These are phyloP conservation scores for Monarcha castaneiventris DNA, from an alignment of 2,113 vertebrate genomes.

Conservation along the genomic window DNA sequence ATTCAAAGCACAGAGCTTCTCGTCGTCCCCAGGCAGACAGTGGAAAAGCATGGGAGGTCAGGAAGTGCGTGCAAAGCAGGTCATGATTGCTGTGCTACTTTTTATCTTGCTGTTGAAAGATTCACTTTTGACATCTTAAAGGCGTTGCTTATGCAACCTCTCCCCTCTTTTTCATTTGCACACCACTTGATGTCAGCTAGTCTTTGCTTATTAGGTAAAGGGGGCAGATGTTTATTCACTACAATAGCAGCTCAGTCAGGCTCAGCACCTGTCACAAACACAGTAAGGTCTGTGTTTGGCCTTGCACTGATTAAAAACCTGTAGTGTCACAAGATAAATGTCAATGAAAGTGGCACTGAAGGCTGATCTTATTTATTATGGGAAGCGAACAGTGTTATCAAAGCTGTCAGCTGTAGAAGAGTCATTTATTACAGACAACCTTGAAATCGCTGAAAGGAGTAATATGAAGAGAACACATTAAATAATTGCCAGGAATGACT, in stretches of 20 bases:
- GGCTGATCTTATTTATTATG: neutral
- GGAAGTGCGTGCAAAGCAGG: neutral
- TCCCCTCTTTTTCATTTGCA: neutral
- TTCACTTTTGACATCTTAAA: neutral
- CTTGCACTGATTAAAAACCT: neutral
- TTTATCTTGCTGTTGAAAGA: neutral
- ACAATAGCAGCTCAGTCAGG: neutral
- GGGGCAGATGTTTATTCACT: neutral
- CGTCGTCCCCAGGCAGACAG: neutral
- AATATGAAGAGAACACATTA: neutral
- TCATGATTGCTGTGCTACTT: neutral
- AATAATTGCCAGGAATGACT: neutral
- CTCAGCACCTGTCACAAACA: neutral
- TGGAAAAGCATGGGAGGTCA: neutral
- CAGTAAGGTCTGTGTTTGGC: neutral
- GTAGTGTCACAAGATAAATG: neutral
- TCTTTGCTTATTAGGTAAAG: neutral
- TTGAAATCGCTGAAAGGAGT: neutral
- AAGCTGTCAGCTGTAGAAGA: neutral
- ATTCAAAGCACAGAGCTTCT: neutral
- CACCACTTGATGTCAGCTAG: neutral
- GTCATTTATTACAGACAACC: neutral
- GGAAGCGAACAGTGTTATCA: neutral
- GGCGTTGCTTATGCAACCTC: neutral
- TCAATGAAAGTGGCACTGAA: neutral